Conservation (phyloP, 2,113 vertebrate genomes). For the Ptychochromis oligacanthus region DNA sequence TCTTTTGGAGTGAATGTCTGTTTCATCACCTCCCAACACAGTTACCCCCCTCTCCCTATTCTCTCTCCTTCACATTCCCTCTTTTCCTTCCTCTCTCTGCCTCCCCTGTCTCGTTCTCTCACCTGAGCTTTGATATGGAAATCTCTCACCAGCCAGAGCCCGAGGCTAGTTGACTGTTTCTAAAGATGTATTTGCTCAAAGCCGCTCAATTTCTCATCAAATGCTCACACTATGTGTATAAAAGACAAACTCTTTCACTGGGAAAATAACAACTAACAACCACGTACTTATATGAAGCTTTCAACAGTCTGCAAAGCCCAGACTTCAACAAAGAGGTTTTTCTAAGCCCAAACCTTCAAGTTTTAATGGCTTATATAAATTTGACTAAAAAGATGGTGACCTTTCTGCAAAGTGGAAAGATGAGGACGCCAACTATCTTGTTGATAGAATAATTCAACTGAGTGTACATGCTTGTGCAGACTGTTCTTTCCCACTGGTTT, state of each 20-base stretch:
- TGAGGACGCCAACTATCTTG: conserved; percentile 13
- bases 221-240: conserved; percentile 66
- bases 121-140: conserved; percentile 83
- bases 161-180: conserved; percentile 72
- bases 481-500: conserved; percentile 18
- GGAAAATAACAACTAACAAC: conserved; percentile 72
- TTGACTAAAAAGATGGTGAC: conserved; percentile 46
- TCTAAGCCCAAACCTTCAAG: conserved; percentile 35
- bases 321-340: conserved; percentile 39
- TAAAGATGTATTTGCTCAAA: conserved; percentile 79
- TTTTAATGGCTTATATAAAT: conserved; percentile 46
- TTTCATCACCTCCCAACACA: conserved; percentile 50
- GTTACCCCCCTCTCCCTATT: conserved; percentile 1
- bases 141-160: conserved; percentile 71
- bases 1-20: conserved; percentile 63
- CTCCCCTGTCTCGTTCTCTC: conserved; percentile 52
- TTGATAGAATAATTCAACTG: conserved; percentile 6
- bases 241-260: conserved; percentile 66
- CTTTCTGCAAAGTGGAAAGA: conserved; percentile 25
- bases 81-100: conserved; percentile 26
- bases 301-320: conserved; percentile 43
- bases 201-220: conserved; percentile 76
- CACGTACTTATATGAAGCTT: conserved; percentile 43
- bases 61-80: conserved; percentile 35
- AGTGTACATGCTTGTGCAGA: background rate